Conservation (phyloP, 2,888 invertebrate species). For the Dolichomitus sp. region DNA sequence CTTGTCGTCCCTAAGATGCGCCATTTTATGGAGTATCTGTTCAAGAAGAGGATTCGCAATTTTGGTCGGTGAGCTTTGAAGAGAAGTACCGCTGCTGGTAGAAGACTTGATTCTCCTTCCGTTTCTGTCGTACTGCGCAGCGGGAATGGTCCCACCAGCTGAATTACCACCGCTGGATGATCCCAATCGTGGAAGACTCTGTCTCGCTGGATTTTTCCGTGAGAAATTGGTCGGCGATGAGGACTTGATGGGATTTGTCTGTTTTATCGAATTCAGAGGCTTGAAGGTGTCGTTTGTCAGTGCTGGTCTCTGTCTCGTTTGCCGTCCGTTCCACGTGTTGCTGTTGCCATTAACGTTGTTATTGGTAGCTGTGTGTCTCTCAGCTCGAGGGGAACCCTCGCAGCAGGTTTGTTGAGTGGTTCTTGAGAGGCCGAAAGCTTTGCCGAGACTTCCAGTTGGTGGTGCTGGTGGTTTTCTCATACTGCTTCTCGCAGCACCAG, state of each 20-base stretch:
- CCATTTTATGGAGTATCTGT: slow-evolving; percentile 91
- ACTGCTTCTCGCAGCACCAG: slow-evolving; percentile 86
- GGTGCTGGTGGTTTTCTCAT: slow-evolving; percentile 86
- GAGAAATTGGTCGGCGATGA: slow-evolving; percentile 78
- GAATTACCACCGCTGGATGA: slow-evolving; percentile 87
- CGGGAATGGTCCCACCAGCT: slow-evolving; percentile 57
- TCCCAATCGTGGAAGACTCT: slow-evolving; percentile 78
- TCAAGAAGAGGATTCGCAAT: slow-evolving; percentile 90
- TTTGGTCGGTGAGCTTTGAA: slow-evolving; percentile 89
- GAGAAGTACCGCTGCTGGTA: slow-evolving; percentile 84
- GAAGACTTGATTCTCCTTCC: slow-evolving; percentile 86
- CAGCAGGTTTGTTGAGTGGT: slow-evolving; percentile 32
- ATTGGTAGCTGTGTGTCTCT: slow-evolving; percentile 86
- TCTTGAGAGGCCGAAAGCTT: slow-evolving; percentile 84
- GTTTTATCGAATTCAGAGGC: slow-evolving; percentile 71
- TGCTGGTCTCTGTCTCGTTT: slow-evolving; percentile 85
- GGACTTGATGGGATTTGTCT: slow-evolving; percentile 74
- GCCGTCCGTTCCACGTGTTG: slow-evolving; percentile 93
- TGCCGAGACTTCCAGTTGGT: slow-evolving; percentile 86
- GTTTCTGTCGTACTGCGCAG: slow-evolving; percentile 86
- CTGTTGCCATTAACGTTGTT: slow-evolving; percentile 83
- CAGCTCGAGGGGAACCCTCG: slow-evolving; percentile 84
- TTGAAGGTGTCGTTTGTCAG: slow-evolving; percentile 90
- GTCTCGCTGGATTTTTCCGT: slow-evolving; percentile 84
- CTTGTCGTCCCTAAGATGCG: slow-evolving; percentile 91